Conservation (phyloP, 1,140 invertebrate species). For the Cydia pomonella region DNA sequence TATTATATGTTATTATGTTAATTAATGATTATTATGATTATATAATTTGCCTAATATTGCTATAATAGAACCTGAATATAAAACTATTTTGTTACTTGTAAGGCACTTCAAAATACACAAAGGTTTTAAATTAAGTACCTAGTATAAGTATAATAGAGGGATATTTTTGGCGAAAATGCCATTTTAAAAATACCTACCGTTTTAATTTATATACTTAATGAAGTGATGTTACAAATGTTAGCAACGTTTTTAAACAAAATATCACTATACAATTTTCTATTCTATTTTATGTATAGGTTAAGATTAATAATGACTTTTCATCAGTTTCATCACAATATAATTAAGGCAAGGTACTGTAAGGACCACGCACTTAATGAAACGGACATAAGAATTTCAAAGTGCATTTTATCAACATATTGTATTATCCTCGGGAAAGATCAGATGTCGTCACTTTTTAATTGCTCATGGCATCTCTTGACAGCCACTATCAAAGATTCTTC, state of each 20-base stretch:
- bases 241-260: not conserved
- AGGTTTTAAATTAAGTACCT: not conserved
- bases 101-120: not conserved
- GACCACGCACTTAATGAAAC: not conserved
- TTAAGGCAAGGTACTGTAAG: not conserved
- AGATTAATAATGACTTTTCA: slow-evolving; percentile 3
- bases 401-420: not conserved
- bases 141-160: not conserved
- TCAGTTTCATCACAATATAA: slow-evolving; percentile 1
- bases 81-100: not conserved
- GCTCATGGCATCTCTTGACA: not conserved
- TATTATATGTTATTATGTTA: too few species aligned
- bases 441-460: not conserved
- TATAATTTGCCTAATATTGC: not conserved
- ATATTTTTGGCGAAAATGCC: slow-evolving; percentile 8
- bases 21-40: too few species aligned
- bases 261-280: not conserved
- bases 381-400: not conserved
- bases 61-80: not conserved
- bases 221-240: not conserved
- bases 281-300: slow-evolving; percentile 1
- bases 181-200: not conserved
- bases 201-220: not conserved
- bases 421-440: not conserved
- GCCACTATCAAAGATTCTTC: not conserved